Base-by-base conservation (phyloP, 1,140 invertebrate species). In the Papilio dardanus region DNA sequence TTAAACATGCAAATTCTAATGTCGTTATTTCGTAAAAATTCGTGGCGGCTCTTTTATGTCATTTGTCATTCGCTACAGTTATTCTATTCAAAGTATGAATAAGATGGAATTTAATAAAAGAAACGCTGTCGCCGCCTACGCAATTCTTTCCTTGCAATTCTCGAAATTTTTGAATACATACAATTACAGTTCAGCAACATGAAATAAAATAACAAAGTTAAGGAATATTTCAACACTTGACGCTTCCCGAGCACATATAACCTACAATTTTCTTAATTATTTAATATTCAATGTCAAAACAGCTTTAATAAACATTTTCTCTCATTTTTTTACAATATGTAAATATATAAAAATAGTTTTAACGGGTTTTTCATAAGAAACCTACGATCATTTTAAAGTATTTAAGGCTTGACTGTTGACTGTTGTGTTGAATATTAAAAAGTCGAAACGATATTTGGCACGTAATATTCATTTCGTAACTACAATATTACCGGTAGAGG, bases 21-120 rank as follows among this genome's bases (percentile, higher is more conserved):
- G 54, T 58, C 24, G 54, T 58, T 58, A 58, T 58, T 58, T 30
- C 54, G 4, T 58, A 58, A 14, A 58, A 58, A 28, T 58, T 54
- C 14, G 19, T 16, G 40, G 16, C 54, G 12, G 12, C 21, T 28
- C 21, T 4, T 58, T 58, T 58, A 14, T 28, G 54, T 24, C 54
- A 58, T 58, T 58, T 58, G 54, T 58, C 21, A 58, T 4, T 10
- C 6, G 50, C 50, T 54, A 54, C 54, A 58, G 54, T 58, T 58
- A 58, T 58, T 58, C 54, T 58, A 58, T 58, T 58, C 54, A 58
- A 58, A 28, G 21, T 58, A 58, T 58, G 54, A 58, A 58, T 10
- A 58, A 58, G 24, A 58, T 58, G 54, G 54, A 58, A 58, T 58
- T 58, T 58, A 58, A 58, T 58, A 58, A 58, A 58, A 58, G 54